A percentile compares a stretch with the other conserved stretches of the same genome.
phyloP scores from a whole-genome alignment of 2,797 vertebrate genomes.

The Pipistrellus kuhlii region DNA sequence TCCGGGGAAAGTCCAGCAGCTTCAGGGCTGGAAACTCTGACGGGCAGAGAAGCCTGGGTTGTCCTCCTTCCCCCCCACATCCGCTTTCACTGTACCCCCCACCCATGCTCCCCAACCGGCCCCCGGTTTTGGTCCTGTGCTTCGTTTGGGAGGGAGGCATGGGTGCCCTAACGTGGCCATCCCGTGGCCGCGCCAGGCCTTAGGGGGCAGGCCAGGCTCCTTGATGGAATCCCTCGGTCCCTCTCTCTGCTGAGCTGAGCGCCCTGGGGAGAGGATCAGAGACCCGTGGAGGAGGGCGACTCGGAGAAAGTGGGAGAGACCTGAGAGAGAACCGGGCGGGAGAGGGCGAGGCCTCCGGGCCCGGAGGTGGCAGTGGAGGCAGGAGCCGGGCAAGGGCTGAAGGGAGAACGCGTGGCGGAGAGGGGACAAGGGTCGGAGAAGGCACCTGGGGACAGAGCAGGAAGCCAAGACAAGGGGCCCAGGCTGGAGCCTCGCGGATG shows the following conservation, averaged over 20 bases:
- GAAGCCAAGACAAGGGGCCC: neutral
- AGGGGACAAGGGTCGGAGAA: neutral
- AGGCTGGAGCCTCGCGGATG: neutral
- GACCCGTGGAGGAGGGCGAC: neutral
- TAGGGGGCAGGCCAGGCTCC: neutral
- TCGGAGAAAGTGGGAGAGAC: neutral
- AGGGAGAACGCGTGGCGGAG: neutral
- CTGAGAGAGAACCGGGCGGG: neutral
- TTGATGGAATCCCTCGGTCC: neutral
- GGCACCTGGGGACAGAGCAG: neutral
- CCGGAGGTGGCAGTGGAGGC: neutral
- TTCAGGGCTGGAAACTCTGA: constrained; percentile 81
- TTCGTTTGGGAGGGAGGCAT: constrained; percentile 6
- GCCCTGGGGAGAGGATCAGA: neutral
- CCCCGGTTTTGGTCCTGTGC: constrained; percentile 43
- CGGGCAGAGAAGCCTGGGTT: constrained; percentile 68
- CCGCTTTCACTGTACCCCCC: constrained; percentile 73
- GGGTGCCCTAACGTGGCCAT: neutral
- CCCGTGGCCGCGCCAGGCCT: constrained; percentile 12
- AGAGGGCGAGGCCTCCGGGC: neutral
- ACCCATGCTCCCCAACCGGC: constrained; percentile 53
- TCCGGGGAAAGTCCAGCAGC: constrained; percentile 71
- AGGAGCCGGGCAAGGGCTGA: neutral
- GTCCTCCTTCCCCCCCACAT: constrained; percentile 74
- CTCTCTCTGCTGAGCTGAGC: neutral